These are phyloP conservation scores for Diorhabda carinulata DNA, from an alignment of 1,140 invertebrate genomes.

Conservation along the genomic window DNA sequence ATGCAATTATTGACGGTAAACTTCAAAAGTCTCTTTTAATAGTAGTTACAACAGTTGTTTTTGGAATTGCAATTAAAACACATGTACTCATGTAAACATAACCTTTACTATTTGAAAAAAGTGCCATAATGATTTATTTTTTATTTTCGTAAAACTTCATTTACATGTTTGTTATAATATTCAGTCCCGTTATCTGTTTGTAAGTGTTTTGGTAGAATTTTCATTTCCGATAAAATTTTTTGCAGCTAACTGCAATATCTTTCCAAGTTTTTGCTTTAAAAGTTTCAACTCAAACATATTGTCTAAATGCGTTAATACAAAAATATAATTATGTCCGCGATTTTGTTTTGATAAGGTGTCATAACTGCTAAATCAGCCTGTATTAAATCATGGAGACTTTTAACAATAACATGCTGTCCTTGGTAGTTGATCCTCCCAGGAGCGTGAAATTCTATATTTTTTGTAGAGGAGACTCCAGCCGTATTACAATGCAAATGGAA, in stretches of 20 bases:
- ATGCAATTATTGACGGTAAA: too few relatives aligned
- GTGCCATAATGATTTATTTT: neutral
- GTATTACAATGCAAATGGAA: neutral
- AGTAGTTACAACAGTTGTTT: too few relatives aligned
- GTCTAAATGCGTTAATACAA: too few relatives aligned
- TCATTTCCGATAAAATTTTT: neutral
- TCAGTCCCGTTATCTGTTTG: conserved; percentile 2
- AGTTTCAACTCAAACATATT: neutral
- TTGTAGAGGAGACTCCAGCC: neutral
- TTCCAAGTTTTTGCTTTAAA: neutral
- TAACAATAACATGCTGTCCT: conserved; percentile 6
- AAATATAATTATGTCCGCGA: too few relatives aligned
- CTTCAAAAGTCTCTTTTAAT: too few relatives aligned
- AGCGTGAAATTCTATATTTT: neutral
- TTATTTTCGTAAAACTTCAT: neutral
- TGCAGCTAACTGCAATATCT: too few relatives aligned
- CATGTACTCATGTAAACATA: too few relatives aligned
- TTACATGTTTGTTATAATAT: neutral
- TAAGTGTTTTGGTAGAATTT: conserved; percentile 4
- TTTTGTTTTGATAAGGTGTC: neutral
- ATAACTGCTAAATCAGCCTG: conserved; percentile 11
- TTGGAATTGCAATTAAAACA: too few relatives aligned
- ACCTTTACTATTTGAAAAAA: too few relatives aligned
- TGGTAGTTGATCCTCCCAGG: neutral
- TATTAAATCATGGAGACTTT: conserved; percentile 4